Percentiles rank a stretch among this genome's conserved stretches.
phyloP scores from a whole-genome alignment of 2,888 invertebrate genomes.

The Lasioglossum leucozonium region DNA sequence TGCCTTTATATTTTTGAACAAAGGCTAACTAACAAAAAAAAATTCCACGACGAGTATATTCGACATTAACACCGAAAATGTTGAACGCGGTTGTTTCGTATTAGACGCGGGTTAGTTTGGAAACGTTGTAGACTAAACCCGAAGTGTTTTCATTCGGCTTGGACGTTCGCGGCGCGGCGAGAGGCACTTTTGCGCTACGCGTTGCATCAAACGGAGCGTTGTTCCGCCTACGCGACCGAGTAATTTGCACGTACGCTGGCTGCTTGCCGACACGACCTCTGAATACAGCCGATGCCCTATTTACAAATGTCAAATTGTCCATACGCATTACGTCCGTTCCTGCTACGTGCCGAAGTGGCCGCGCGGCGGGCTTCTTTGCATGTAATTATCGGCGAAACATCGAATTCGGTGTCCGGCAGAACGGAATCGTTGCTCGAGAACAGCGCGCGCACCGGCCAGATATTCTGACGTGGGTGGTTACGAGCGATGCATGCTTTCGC shows the following conservation, averaged over 20 bases:
- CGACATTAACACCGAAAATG: not conserved
- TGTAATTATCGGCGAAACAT: constrained; percentile 59
- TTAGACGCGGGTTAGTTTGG: not conserved
- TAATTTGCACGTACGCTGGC: constrained; percentile 75
- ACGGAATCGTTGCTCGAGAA: constrained; percentile 26
- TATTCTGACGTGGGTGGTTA: constrained; percentile 6
- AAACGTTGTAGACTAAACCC: not conserved
- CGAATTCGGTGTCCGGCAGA: constrained; percentile 40
- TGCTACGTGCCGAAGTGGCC: constrained; percentile 55
- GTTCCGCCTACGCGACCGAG: constrained; percentile 72
- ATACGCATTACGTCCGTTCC: constrained; percentile 68
- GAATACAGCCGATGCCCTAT: constrained; percentile 75
- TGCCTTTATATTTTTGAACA: not conserved
- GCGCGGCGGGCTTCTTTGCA: constrained; percentile 52
- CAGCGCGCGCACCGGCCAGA: not conserved
- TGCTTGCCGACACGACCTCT: constrained; percentile 68
- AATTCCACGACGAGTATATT: not conserved
- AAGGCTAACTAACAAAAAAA: not conserved
- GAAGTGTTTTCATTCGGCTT: constrained; percentile 28
- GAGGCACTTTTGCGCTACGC: constrained; percentile 66
- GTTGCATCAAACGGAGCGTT: constrained; percentile 68
- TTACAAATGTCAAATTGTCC: constrained; percentile 78
- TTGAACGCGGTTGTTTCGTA: not conserved
- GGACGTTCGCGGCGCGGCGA: constrained; percentile 42
- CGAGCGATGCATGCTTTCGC: constrained; percentile 10